Conservation (phyloP, 30 jellyfish, hydroid and myxozoan species). For the Aurelia sp. region DNA sequence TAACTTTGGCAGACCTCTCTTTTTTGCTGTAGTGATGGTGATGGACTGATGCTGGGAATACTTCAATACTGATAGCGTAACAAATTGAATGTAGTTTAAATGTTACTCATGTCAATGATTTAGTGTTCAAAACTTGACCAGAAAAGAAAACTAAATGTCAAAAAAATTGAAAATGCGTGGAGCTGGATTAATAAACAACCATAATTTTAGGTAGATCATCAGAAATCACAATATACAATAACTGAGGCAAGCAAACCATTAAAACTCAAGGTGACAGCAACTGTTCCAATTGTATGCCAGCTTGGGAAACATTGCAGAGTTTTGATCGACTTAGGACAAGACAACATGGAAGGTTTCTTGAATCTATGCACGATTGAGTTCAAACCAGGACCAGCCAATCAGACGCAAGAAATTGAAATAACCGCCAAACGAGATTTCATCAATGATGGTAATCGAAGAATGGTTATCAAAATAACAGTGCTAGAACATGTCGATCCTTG, state of each 20-base stretch:
- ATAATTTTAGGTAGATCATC: slow-evolving; percentile 17
- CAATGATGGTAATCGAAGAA: slow-evolving; percentile 36
- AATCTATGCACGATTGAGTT: slow-evolving; percentile 31
- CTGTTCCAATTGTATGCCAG: slow-evolving; percentile 51
- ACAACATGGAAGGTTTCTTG: slow-evolving; percentile 5
- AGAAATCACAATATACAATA: background rate
- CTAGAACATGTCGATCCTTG: background rate
- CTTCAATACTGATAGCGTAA: too few relatives aligned
- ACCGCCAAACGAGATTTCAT: slow-evolving; percentile 57
- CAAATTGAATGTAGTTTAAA: too few relatives aligned
- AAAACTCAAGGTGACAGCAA: slow-evolving; percentile 21
- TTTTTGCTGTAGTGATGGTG: too few relatives aligned
- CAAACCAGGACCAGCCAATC: slow-evolving; percentile 47
- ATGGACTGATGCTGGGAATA: too few relatives aligned
- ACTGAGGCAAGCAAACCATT: slow-evolving; percentile 34
- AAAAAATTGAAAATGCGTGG: too few relatives aligned
- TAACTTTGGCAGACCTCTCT: too few relatives aligned
- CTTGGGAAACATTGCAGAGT: slow-evolving; percentile 10
- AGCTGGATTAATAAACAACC: too few relatives aligned
- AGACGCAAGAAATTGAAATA: slow-evolving; percentile 36
- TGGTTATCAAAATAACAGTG: slow-evolving; percentile 11
- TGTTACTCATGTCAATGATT: too few relatives aligned
- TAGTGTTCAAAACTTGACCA: too few relatives aligned
- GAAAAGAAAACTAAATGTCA: too few relatives aligned
- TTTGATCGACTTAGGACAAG: background rate